phyloP scores from a whole-genome alignment of 2,888 invertebrate species.

The Allygus modestus region DNA sequence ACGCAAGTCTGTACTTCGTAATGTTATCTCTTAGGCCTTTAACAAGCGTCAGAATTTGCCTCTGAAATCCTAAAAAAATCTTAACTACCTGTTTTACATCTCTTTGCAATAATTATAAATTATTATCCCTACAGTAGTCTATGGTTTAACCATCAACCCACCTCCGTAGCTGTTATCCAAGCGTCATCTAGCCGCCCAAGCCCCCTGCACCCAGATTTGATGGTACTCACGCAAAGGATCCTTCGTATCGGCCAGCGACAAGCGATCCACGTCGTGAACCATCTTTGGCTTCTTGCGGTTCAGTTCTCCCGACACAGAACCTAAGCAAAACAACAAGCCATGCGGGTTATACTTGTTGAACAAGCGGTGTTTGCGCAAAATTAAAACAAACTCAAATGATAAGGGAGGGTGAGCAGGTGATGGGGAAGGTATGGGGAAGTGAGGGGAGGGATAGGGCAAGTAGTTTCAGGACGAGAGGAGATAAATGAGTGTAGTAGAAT shows the following conservation, averaged over 20 bases:
- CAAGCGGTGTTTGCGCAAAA: background rate
- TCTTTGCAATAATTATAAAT: too few relatives aligned
- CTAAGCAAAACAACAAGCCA: conserved; percentile 37
- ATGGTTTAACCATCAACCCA: background rate
- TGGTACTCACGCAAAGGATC: conserved; percentile 40
- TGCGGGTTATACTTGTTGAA: conserved; percentile 10
- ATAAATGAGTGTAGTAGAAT: too few relatives aligned
- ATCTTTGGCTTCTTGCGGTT: conserved; percentile 42
- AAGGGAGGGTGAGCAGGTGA: background rate
- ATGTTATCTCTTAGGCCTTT: too few relatives aligned
- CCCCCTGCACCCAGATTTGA: background rate
- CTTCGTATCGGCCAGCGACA: conserved; percentile 16
- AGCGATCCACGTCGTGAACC: background rate
- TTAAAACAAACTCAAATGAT: background rate
- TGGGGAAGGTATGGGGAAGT: background rate
- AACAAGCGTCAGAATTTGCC: too few relatives aligned
- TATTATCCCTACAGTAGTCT: too few relatives aligned
- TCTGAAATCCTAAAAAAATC: too few relatives aligned
- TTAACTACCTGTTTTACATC: too few relatives aligned
- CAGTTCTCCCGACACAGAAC: conserved; percentile 33
- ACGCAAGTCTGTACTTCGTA: too few relatives aligned
- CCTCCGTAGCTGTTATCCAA: background rate
- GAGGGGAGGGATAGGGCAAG: too few relatives aligned
- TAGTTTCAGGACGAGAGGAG: too few relatives aligned
- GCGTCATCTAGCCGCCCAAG: conserved; percentile 2